Base-by-base conservation (phyloP, 2,888 invertebrate genomes). In the Trachelus iudaicus region DNA sequence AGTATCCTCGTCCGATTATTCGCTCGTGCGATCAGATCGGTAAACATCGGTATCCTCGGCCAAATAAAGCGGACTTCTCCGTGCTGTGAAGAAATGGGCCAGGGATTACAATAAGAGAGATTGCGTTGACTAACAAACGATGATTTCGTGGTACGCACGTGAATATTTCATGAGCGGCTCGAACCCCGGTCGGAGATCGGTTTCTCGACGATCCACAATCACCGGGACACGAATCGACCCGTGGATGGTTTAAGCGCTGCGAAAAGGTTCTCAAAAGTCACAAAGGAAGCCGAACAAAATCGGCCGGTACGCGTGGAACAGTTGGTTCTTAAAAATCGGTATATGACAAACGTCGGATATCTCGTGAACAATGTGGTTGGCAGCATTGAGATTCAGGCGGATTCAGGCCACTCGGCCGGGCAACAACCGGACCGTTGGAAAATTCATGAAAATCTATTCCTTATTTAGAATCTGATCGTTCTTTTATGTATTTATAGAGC, bases 131-230 rank as follows among this genome's bases (percentile, higher is more conserved):
- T 79, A 76, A 79, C 79, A 79, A 79, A 79, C 79, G 85, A 82
- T 76, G 83, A 82, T 83, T 82, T 80, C 81, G 80, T 75, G 78
- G 80, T 80, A 74, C 77, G 56, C 75, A 81, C 84, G 86, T 90
- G 88, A 90, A 90, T 90, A 89, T 90, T 90, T 89, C 90, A 90
- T 90, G 89, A 71, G 76, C 75, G 40, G 77, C 74, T 34, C 6
- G 74, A 74, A 35, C 34, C 71, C n/a, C 31, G 71, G 31, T 31
- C 34, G 23, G 35, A 74, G 56, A 56, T 56, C 56, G 56, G 56
- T 56, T 23, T 23, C 56, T 56, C 23, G 56, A 56, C 23, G 56
- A 56, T 23, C 56, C 56, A 56, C 56, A 56, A 9, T 56, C 56
- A 23, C 23, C 56, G 56, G 56, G 56, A 56, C 56, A 9, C 56